Evolutionary conservation across 1,140 invertebrate genomes (phyloP).

Genomic region (Vanessa tameamea): DNA sequence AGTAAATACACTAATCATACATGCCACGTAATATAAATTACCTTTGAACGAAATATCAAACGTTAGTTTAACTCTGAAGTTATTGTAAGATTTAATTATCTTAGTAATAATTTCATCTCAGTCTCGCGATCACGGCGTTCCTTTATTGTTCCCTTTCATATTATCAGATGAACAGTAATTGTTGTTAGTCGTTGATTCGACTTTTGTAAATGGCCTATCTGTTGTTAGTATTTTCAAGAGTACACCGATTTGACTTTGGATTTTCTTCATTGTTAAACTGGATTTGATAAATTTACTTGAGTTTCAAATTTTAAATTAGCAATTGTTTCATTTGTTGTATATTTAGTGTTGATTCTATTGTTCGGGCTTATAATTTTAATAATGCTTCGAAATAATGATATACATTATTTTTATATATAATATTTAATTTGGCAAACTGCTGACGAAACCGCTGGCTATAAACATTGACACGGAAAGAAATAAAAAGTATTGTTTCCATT

Average conservation of each 20-base stretch:
- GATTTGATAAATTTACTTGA: neutral
- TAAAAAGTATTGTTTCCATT: no score
- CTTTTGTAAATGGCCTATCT: conserved; percentile 33
- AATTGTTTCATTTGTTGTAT: neutral
- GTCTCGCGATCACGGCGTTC: conserved; percentile 5
- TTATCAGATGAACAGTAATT: conserved; percentile 29
- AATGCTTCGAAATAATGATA: neutral
- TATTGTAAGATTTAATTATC: conserved; percentile 15
- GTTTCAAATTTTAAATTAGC: conserved; percentile 5
- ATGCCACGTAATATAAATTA: no score
- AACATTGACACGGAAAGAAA: no score
- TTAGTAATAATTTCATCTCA: conserved; percentile 11
- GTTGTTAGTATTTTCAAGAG: conserved; percentile 14
- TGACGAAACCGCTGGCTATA: no score
- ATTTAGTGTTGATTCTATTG: no score
- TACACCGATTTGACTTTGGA: conserved; percentile 14
- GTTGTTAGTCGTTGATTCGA: conserved; percentile 19
- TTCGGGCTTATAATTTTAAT: neutral
- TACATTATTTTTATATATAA: no score
- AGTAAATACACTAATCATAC: no score
- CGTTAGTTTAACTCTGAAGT: neutral
- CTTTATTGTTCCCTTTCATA: conserved; percentile 19
- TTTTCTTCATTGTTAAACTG: neutral
- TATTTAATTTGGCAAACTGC: no score
- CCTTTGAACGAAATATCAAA: neutral